Evolutionary conservation across 2,113 vertebrate species (phyloP), one percentile per base, ranked within the genome.

Genomic region (Myrmecophaga tridactyla): DNA sequence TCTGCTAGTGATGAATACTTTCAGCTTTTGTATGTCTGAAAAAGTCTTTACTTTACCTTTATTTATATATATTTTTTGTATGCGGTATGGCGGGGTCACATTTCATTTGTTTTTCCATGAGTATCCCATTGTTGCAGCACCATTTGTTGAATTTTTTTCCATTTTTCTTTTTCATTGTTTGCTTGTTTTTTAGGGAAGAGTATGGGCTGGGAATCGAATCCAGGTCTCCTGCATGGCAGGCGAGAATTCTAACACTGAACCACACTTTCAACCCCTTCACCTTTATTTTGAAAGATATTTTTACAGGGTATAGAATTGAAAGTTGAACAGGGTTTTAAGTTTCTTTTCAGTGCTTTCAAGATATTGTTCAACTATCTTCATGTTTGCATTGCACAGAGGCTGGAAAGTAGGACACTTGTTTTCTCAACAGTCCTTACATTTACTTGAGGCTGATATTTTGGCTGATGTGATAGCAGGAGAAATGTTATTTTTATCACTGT

Each of bases 311-410:
- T 63, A 82, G 43, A 88, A 89, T 43, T 94, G 23, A 46, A 88
- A 82, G 76, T 75, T 82, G n/a, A n/a, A 82, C 46, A 82, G 27
- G 34, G 36, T 77, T 88, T 91, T 65, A 34, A 12, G 29, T 60
- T 90, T 75, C 63, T 93, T 93, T 53, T 53, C n/a, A 73, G 29
- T 88, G 63, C 9, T 41, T 72, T 63, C 70, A 86, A 93, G 31
- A 70, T 70, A 13, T 29, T 41, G 11, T 73, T 80, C 4, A 6
- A 51, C 23, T 88, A 11, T 65, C 21, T 75, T 88, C 51, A 75
- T 31, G 20, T 21, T 56, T 56, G 17, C 53, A 17, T 56, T 72
- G 36, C 41, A 41, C 41, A 21, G 53, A n/a, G 41, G 43, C 43
- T 88, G 36, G 63, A 73, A 73, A n/a, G 69, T 75, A 56, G 83